phyloP scores from a whole-genome alignment of 2,797 vertebrate genomes.

The Hipposideros larvatus region DNA sequence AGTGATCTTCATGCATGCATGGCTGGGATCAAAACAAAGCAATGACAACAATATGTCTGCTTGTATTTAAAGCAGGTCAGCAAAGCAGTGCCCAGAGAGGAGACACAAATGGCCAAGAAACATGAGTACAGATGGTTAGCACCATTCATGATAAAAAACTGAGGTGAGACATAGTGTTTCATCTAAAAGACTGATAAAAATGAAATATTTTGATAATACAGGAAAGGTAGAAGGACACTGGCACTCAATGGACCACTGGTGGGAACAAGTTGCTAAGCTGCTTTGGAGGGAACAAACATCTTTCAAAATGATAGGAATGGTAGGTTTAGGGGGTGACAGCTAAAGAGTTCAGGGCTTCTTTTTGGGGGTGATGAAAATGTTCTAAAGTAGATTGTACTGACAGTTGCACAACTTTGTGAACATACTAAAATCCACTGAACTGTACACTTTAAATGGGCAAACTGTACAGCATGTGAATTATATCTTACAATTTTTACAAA shows the following conservation, averaged over 20 bases:
- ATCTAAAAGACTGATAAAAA: background rate
- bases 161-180: background rate
- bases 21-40: background rate
- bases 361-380: background rate
- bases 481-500: background rate
- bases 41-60: background rate
- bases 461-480: background rate
- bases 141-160: background rate
- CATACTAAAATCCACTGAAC: background rate
- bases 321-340: background rate
- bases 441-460: background rate
- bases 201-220: background rate
- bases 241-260: accelerated
- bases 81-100: background rate
- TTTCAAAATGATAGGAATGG: background rate
- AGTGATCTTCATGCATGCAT: background rate
- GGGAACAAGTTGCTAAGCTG: background rate
- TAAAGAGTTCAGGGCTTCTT: background rate
- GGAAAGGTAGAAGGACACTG: background rate
- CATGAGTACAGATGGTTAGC: background rate
- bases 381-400: background rate
- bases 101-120: background rate
- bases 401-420: background rate
- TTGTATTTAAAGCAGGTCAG: background rate
- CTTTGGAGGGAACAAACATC: background rate